Evolutionary conservation across 2,113 vertebrate species (phyloP).

Genomic region (Cyanoramphus novaezelandiae): DNA sequence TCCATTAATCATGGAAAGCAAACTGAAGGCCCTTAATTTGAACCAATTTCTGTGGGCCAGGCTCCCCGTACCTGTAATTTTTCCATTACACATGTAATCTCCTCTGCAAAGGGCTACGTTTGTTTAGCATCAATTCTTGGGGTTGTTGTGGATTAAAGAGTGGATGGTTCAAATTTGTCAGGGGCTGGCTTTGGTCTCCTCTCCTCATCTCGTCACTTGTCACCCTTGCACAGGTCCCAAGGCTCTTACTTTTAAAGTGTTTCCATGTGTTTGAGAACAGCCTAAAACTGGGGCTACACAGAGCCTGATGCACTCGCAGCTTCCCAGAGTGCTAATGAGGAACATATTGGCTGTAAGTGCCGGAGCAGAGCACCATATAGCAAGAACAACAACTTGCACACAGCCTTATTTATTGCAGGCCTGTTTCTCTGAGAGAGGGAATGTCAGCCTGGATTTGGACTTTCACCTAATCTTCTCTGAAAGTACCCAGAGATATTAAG

Average conservation of each 20-base stretch:
- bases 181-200: conserved; percentile 50
- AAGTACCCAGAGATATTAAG: conserved; percentile 54
- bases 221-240: conserved; percentile 54
- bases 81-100: conserved; percentile 65
- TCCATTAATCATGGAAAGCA: conserved; percentile 66
- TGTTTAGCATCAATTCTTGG: background rate
- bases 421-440: conserved; percentile 42
- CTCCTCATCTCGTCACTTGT: conserved; percentile 66
- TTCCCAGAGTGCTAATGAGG: conserved; percentile 72
- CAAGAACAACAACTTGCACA: conserved; percentile 69
- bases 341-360: conserved; percentile 53
- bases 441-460: conserved; percentile 65
- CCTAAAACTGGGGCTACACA: conserved; percentile 45
- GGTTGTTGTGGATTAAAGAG: conserved; percentile 33
- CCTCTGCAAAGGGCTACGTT: background rate
- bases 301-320: conserved; percentile 61
- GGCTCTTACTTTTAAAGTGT: conserved; percentile 61
- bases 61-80: conserved; percentile 27
- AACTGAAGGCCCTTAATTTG: conserved; percentile 47
- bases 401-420: conserved; percentile 58
- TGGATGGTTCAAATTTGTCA: conserved; percentile 71
- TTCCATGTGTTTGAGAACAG: conserved; percentile 66
- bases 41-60: conserved; percentile 47
- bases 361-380: conserved; percentile 41
- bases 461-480: conserved; percentile 63